These are phyloP conservation scores for Ptilorrhoa leucosticta DNA, from an alignment of 2,113 vertebrate species.

Conservation along the genomic window DNA sequence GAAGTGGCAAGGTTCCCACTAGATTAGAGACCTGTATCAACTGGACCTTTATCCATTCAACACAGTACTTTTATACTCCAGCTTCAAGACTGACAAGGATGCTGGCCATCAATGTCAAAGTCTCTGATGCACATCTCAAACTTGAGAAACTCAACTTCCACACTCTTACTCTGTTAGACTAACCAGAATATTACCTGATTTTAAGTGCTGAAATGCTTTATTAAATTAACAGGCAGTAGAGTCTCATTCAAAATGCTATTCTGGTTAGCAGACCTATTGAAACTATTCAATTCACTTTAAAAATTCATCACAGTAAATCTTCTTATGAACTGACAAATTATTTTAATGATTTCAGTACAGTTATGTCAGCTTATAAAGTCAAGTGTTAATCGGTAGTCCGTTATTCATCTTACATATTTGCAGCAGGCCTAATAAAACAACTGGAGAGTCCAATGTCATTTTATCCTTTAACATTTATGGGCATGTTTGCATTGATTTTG, in stretches of 20 bases:
- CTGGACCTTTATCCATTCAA: neutral
- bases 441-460: neutral
- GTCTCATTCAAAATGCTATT: neutral
- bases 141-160: neutral
- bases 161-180: neutral
- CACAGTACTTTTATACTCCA: neutral
- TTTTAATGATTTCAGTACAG: neutral
- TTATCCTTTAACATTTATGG: neutral
- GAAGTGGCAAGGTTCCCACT: neutral
- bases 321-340: neutral
- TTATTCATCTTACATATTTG: neutral
- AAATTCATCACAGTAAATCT: neutral
- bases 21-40: neutral
- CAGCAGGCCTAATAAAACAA: neutral
- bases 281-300: neutral
- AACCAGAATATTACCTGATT: neutral
- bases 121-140: neutral
- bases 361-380: neutral
- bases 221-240: neutral
- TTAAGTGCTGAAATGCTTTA: neutral
- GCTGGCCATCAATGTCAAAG: neutral
- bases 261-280: neutral
- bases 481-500: neutral
- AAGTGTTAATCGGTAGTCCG: neutral
- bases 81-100: neutral